phyloP scores from a whole-genome alignment of 2,113 vertebrate genomes.

The Psammodynastes pulverulentus region DNA sequence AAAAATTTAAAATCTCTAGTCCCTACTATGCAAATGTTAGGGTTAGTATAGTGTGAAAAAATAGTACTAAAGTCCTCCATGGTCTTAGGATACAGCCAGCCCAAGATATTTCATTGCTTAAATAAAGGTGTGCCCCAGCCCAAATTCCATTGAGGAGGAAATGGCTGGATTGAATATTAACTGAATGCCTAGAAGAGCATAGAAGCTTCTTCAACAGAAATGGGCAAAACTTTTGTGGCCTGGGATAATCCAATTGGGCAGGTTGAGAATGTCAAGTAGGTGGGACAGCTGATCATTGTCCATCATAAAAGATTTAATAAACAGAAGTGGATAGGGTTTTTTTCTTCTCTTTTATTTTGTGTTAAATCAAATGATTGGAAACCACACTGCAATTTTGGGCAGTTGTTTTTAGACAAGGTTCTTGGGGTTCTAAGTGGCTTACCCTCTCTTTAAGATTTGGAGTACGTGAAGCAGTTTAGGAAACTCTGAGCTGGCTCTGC shows the following conservation, averaged over 20 bases:
- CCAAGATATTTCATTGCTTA: neutral
- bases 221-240: neutral
- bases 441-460: neutral
- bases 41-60: neutral
- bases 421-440: neutral
- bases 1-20: neutral
- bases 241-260: neutral
- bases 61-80: neutral
- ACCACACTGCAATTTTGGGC: neutral
- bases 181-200: neutral
- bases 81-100: neutral
- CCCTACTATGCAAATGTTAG: neutral
- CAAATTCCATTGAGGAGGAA: neutral
- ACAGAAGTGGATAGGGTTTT: neutral
- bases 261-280: neutral
- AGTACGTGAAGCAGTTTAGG: neutral
- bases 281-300: neutral
- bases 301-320: neutral
- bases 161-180: neutral
- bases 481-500: neutral
- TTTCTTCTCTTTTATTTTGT: neutral
- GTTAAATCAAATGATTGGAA: neutral
- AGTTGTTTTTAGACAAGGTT: neutral
- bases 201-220: neutral
- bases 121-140: neutral